Conservation (phyloP, 2,888 invertebrate genomes). For the Sceliomorpha sp. region DNA sequence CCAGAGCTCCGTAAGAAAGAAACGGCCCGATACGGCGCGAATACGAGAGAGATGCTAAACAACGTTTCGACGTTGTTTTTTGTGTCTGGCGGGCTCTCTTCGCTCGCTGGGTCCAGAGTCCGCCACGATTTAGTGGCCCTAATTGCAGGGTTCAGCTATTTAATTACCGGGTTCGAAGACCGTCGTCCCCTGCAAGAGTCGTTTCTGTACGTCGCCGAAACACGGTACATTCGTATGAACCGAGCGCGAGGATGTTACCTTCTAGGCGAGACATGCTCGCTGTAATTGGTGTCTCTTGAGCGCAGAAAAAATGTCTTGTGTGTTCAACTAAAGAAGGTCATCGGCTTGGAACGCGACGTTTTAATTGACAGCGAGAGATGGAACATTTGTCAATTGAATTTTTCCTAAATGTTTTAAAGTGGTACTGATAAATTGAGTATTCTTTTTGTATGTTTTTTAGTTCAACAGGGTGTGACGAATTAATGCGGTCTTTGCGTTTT, state of each 20-base stretch:
- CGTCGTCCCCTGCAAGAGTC: conserved; percentile 67
- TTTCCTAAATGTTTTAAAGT: too few relatives aligned
- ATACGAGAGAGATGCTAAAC: conserved; percentile 66
- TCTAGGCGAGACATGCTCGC: conserved; percentile 21
- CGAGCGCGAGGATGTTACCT: neutral
- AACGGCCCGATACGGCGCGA: conserved; percentile 40
- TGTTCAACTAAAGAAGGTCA: too few relatives aligned
- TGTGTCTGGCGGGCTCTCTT: conserved; percentile 81
- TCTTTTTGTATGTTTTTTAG: too few relatives aligned
- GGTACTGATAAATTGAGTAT: too few relatives aligned
- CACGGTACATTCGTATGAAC: conserved; percentile 58
- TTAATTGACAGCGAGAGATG: too few relatives aligned
- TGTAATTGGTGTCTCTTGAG: conserved; percentile 42
- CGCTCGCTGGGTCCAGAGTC: conserved; percentile 82
- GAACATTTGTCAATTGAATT: too few relatives aligned
- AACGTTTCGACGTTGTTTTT: conserved; percentile 79
- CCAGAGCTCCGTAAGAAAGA: conserved; percentile 50
- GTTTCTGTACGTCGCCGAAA: conserved; percentile 63
- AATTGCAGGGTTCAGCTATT: conserved; percentile 91
- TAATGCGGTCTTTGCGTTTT: too few relatives aligned
- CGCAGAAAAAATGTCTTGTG: neutral
- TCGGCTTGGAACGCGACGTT: too few relatives aligned
- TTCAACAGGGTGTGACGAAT: too few relatives aligned
- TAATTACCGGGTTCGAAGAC: conserved; percentile 87
- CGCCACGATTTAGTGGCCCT: conserved; percentile 91